Evolutionary conservation across 2,888 invertebrate genomes (phyloP), one percentile per base, ranked within the genome.

Genomic region (Subacronicta megacephala): DNA sequence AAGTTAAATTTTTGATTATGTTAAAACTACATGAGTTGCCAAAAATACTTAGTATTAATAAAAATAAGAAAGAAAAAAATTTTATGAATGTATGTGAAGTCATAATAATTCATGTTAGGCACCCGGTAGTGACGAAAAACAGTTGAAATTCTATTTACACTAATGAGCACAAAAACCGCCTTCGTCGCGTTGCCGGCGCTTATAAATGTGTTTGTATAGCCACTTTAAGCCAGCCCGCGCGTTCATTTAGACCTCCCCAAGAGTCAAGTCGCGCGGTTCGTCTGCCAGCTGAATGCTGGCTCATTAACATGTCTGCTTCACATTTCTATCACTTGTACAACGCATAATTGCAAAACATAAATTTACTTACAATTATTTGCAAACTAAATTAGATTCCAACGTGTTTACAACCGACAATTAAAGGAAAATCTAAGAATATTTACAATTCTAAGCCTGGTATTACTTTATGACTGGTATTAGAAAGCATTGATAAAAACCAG

Each of bases 281-380:
- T 52, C 55, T 50, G 42, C 54, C 50, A 46, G 54, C 47, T 62
- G 70, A 75, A 75, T 62, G 49, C 42, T 40, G 49, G 62, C 65
- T 74, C 70, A 77, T 76, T 74, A 77, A 74, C 62, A 51, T 49
- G 72, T 70, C 62, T 63, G 49, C 45, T 23, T 41, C 33, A 45
- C 45, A 26, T 49, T 42, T 16, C 41, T 45, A 45, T 51, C 43
- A 45, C 47, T 33, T 46, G 40, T 38, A 53, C 20, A 20, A 53
- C 37, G n/a, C 33, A 56, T 53, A 62, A 65, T 60, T 60, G 60
- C n/a, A 18, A 64, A 58, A 49, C 33, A 26, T 7, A 47, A 36
- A 15, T 42, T 20, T 26, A 13, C 52, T 44, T 46, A 44, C 43
- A 40, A 17, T n/a, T 17, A 17, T 31, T 33, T 15, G 16, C 16